Percentiles rank a stretch among this genome's conserved stretches.
These are phyloP conservation scores for Hedychridium roseum DNA, from an alignment of 2,888 invertebrate genomes.

Conservation along the genomic window DNA sequence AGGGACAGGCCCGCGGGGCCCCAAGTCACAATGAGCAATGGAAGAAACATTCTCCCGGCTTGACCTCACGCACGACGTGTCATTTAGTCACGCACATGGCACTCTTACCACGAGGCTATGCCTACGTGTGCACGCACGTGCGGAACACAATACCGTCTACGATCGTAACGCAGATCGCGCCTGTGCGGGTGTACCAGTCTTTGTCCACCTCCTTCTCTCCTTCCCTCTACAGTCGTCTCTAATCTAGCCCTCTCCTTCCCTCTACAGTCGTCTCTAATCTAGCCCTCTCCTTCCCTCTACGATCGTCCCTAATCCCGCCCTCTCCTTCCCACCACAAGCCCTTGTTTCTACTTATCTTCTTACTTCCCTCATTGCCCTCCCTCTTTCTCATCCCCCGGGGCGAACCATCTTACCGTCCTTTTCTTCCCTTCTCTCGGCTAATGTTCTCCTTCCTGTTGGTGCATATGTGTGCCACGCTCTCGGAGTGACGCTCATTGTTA, in stretches of 20 bases:
- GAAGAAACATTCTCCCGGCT: conserved; percentile 44
- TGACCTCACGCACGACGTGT: conserved; percentile 44
- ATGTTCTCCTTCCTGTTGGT: no score
- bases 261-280: background rate
- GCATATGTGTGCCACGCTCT: no score
- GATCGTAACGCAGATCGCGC: conserved; percentile 10
- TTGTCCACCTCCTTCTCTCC: background rate
- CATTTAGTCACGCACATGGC: conserved; percentile 34
- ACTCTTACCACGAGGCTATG: conserved; percentile 5
- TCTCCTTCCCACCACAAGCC: background rate
- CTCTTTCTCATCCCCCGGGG: no score
- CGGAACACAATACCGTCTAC: background rate
- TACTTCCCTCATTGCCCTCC: no score
- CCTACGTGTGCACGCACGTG: conserved; percentile 15
- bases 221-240: background rate
- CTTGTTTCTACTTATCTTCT: no score
- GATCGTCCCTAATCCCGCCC: background rate
- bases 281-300: background rate
- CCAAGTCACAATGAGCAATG: conserved; percentile 38
- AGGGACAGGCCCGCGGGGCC: background rate
- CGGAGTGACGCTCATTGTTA: no score
- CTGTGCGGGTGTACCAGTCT: no score
- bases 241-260: background rate
- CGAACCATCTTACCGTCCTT: no score
- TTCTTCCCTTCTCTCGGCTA: no score